Percentiles rank a stretch among this genome's conserved stretches.
Conservation (phyloP, 2,797 vertebrate species). For the Clarias fuscus region DNA sequence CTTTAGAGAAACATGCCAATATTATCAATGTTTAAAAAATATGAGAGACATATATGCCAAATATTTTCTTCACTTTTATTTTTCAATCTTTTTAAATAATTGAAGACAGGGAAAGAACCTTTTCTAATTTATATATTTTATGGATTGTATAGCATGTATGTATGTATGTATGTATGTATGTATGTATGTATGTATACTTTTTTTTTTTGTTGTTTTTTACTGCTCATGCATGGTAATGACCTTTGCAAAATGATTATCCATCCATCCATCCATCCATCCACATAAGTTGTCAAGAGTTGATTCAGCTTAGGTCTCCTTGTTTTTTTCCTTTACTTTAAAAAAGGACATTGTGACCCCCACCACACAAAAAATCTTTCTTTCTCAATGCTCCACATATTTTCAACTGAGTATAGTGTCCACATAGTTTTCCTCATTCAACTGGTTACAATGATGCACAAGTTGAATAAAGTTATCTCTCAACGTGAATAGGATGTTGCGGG, state of each 20-base stretch:
- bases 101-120: no score
- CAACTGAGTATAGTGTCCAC: conserved; percentile 81
- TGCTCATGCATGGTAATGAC: no score
- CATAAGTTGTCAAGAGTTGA: conserved; percentile 39
- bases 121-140: background rate
- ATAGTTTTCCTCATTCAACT: conserved; percentile 91
- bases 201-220: no score
- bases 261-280: background rate
- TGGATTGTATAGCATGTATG: background rate
- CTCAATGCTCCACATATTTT: conserved; percentile 68
- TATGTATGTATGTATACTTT: background rate
- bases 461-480: conserved; percentile 99
- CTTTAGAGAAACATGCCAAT: background rate
- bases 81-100: background rate
- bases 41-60: background rate
- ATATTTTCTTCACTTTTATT: background rate
- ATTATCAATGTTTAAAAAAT: background rate
- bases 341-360: conserved; percentile 84
- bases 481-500: conserved; percentile 95
- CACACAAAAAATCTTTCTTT: conserved; percentile 54
- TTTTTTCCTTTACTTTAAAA: conserved; percentile 66
- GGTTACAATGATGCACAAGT: conserved; percentile 98
- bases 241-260: background rate
- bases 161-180: background rate
- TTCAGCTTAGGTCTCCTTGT: conserved; percentile 51